A percentile compares a stretch with the other conserved stretches of the same genome.
Conservation (phyloP, 2,888 invertebrate genomes). For the Epicampocera succincta region DNA sequence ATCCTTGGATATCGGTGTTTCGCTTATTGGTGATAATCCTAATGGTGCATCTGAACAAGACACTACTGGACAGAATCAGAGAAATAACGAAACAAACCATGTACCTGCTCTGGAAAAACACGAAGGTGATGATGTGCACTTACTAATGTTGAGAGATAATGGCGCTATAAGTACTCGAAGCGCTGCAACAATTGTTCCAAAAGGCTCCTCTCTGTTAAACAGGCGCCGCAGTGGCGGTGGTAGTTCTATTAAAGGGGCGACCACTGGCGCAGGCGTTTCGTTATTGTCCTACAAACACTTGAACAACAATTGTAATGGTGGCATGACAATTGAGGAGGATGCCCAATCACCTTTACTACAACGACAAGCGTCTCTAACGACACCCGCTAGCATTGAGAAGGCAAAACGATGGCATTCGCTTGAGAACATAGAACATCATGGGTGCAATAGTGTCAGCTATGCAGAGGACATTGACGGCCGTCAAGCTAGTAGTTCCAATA, state of each 20-base stretch:
- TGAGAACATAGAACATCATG: conserved; percentile 84
- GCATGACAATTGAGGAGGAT: conserved; percentile 79
- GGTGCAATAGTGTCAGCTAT: conserved; percentile 77
- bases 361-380: conserved; percentile 80
- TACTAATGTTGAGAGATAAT: conserved; percentile 77
- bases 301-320: conserved; percentile 82
- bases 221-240: conserved; percentile 72
- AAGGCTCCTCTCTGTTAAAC: conserved; percentile 70
- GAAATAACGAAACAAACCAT: conserved; percentile 69
- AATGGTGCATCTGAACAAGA: conserved; percentile 46
- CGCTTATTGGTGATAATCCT: conserved; percentile 70
- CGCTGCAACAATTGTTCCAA: conserved; percentile 74
- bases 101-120: conserved; percentile 72
- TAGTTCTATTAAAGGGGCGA: conserved; percentile 37
- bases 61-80: conserved; percentile 26
- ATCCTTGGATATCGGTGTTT: conserved; percentile 79
- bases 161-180: conserved; percentile 73
- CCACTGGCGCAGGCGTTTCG: conserved; percentile 48
- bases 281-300: conserved; percentile 77
- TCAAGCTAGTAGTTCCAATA: conserved; percentile 55
- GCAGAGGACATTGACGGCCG: conserved; percentile 77
- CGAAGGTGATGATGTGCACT: conserved; percentile 76
- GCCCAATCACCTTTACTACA: conserved; percentile 79
- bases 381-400: conserved; percentile 81
- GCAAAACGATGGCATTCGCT: conserved; percentile 90